A percentile compares a stretch with the other conserved stretches of the same genome.
Conservation (phyloP, 2,113 vertebrate genomes). For the Forbesichthys papilliferus region DNA sequence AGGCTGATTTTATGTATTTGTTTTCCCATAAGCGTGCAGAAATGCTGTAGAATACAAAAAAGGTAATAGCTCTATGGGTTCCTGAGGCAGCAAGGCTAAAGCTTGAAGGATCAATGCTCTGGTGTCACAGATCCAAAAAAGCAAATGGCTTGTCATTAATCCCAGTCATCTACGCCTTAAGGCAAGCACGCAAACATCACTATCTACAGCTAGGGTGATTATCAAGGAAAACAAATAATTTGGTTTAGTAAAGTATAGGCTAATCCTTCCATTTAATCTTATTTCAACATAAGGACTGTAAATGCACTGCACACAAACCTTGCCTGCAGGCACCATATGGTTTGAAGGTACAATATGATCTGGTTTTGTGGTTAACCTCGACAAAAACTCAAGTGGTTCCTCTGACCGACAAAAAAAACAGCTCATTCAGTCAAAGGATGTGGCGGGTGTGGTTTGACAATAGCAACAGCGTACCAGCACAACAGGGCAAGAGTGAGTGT, state of each 20-base stretch:
- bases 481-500: no score
- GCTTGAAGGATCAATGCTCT: not conserved
- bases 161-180: not conserved
- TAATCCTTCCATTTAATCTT: slow-evolving; percentile 19
- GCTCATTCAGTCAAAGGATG: slow-evolving; percentile 12
- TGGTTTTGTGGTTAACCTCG: slow-evolving; percentile 31
- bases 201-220: not conserved
- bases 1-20: not conserved
- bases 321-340: not conserved
- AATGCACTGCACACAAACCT: not conserved
- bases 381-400: slow-evolving; percentile 24
- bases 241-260: slow-evolving; percentile 2
- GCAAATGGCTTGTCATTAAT: not conserved
- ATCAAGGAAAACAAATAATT: slow-evolving; percentile 12
- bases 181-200: not conserved
- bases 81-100: not conserved
- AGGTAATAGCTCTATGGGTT: not conserved
- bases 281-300: slow-evolving; percentile 19
- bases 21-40: not conserved
- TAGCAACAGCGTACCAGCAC: not conserved
- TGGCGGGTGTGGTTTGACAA: slow-evolving; percentile 21
- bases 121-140: not conserved
- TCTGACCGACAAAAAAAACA: slow-evolving; percentile 14
- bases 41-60: not conserved
- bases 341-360: slow-evolving; percentile 5